Base-by-base conservation (phyloP, 2,113 vertebrate species). In the Typhlomys cinereus region DNA sequence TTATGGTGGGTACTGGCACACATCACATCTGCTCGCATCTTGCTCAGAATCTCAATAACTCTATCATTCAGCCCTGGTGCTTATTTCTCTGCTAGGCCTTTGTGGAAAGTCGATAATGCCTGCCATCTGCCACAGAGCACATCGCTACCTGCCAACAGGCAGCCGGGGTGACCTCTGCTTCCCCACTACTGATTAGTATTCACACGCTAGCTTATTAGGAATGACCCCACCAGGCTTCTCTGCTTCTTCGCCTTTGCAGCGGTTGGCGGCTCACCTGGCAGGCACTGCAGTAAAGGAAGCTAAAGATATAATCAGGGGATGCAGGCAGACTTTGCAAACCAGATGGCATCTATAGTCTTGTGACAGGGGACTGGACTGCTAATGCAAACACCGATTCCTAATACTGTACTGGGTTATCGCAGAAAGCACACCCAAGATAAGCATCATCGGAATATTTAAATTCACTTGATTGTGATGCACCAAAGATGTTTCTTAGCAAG, bases 101-200 rank as follows among this genome's bases (percentile, higher is more conserved):
- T 98, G 98, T 98, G 97, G 97, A 97, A 95, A 97, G 97, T 97
- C 96, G 97, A 98, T 98, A 98, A 98, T 98, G 98, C 97, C 97
- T 98, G 98, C 98, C 98, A 98, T 98, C 98, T 98, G 98, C 98
- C 98, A 98, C 97, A 69, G 97, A 98, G 98, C 98, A 98, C 98
- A 98, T 95, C 94, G 96, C 98, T 98, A 98, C 98, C 98, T 98
- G 98, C 98, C 98, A 98, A 93, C 97, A 97, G 97, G 98, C 97
- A 97, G 97, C 98, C 95, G 96, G 70, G 97, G 96, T 98, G 98
- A 98, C 98, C 98, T 98, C 98, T 98, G 98, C 97, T 91, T 98
- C 97, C 97, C 97, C 98, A 92, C 90, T 73, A 84, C 98, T 98
- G 97, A 98, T 98, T 98, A 98, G 98, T 97, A 98, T 98, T 98